These are phyloP conservation scores for Erythrolamprus reginae DNA, from an alignment of 2,113 vertebrate genomes.

Conservation along the genomic window DNA sequence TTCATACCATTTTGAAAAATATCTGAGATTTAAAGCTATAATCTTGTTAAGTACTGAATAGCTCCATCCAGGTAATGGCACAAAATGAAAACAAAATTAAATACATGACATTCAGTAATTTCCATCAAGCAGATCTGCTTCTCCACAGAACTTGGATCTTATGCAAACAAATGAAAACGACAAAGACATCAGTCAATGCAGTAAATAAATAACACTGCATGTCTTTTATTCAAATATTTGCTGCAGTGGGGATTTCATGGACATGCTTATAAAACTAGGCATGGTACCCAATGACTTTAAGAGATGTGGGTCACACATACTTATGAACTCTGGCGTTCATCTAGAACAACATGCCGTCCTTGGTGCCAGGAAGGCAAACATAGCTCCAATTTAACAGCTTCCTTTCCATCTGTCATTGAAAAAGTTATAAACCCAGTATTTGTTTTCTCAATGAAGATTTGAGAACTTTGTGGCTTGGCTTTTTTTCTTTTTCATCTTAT, in stretches of 20 bases:
- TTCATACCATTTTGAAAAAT: constrained; percentile 47
- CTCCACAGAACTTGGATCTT: not conserved
- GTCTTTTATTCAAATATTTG: not conserved
- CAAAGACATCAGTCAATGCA: not conserved
- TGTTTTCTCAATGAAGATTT: not conserved
- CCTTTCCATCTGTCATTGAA: not conserved
- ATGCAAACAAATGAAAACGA: not conserved
- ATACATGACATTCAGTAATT: constrained; percentile 36
- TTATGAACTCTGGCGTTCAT: not conserved
- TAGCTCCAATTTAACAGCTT: not conserved
- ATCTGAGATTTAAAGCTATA: constrained; percentile 46
- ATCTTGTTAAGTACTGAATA: constrained; percentile 35
- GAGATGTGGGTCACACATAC: not conserved
- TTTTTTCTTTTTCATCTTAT: not conserved
- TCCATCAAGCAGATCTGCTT: constrained; percentile 7
- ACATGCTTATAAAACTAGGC: not conserved
- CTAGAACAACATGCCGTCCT: not conserved
- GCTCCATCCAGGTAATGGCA: constrained; percentile 49
- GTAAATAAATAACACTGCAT: not conserved
- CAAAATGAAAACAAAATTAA: constrained; percentile 43
- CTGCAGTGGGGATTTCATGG: not conserved
- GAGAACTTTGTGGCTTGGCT: not conserved
- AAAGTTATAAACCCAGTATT: not conserved
- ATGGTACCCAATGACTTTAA: not conserved
- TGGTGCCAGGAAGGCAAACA: not conserved